Base-by-base conservation (phyloP, 2,113 vertebrate genomes). In the Lampris incognitus region DNA sequence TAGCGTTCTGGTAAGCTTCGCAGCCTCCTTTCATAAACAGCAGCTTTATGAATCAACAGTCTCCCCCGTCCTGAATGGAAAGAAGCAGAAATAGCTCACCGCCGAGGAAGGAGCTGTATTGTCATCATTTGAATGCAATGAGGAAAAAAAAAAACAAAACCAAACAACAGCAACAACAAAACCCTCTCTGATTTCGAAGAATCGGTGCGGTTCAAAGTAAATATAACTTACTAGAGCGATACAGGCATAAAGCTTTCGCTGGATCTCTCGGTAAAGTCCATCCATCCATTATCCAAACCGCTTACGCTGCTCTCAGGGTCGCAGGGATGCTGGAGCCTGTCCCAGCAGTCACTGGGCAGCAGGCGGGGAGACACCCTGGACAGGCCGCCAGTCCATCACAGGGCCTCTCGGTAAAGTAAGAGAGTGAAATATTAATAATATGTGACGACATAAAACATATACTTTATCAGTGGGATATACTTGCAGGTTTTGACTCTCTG, bases 11-110 rank as follows among this genome's bases (percentile, higher is more conserved):
- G 78, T 78, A 48, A 66, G 79, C 75, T 80, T 70, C 2, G 11
- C 69, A 52, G 51, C 41, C 59, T 39, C 78, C 77, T 57, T 64
- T 70, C 69, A 64, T 52, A 76, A 87, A 83, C 67, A 56, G 57
- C 11, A 39, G 69, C 79, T 86, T 83, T 83, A 73, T 81, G 75
- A 83, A 79, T 69, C 76, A 24, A 70, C 82, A 79, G 50, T 55
- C 9, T 6, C 69, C 51, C 24, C 9, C 4, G 49, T 40, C 67
- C 59, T 80, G 82, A 85, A 86, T 72, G 81, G 74, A 58, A 74
- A 74, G 68, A 48, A 54, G 83, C 52, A 39, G 61, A 84, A 80
- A 85, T 89, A 86, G 82, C 83, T 83, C 81, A 74, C 77, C 62
- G 72, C 64, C 13, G 66, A 87, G 74, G 81, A 69, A 84, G 60